A percentile compares a stretch with the other conserved stretches of the same genome.
Conservation (phyloP, 2,888 invertebrate species). For the Trissolcus japonicus region DNA sequence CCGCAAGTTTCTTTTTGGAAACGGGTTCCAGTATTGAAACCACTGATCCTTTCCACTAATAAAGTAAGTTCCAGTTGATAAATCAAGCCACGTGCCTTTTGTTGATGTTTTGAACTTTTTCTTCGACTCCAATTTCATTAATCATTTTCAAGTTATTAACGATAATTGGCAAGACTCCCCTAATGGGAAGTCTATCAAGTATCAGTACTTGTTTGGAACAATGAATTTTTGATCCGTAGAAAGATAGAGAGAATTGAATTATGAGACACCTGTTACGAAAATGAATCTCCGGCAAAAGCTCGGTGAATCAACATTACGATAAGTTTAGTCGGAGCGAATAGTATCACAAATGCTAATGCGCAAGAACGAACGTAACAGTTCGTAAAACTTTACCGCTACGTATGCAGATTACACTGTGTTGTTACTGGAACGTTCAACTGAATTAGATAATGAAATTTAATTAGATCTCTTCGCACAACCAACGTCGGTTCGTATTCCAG, state of each 20-base stretch:
- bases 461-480: slow-evolving; percentile 5
- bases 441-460: slow-evolving; percentile 35
- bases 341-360: slow-evolving; percentile 12
- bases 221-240: background rate
- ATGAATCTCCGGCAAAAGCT: background rate
- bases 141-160: too few relatives aligned
- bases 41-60: slow-evolving; percentile 27
- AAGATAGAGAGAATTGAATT: background rate
- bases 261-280: background rate
- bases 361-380: slow-evolving; percentile 27
- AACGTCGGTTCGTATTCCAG: too few relatives aligned
- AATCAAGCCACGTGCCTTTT: background rate
- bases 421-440: slow-evolving; percentile 6
- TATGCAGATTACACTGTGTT: slow-evolving; percentile 37
- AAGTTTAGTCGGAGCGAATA: slow-evolving; percentile 19
- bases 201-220: too few relatives aligned
- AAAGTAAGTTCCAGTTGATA: slow-evolving; percentile 12
- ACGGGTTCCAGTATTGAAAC: slow-evolving; percentile 28
- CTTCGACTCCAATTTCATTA: too few relatives aligned
- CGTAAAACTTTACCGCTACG: slow-evolving; percentile 47
- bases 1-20: slow-evolving; percentile 31
- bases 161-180: too few relatives aligned
- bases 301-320: slow-evolving; percentile 17
- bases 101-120: too few relatives aligned
- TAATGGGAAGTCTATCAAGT: too few relatives aligned